Conservation (phyloP, 2,113 vertebrate genomes). For the Rissa tridactyla region DNA sequence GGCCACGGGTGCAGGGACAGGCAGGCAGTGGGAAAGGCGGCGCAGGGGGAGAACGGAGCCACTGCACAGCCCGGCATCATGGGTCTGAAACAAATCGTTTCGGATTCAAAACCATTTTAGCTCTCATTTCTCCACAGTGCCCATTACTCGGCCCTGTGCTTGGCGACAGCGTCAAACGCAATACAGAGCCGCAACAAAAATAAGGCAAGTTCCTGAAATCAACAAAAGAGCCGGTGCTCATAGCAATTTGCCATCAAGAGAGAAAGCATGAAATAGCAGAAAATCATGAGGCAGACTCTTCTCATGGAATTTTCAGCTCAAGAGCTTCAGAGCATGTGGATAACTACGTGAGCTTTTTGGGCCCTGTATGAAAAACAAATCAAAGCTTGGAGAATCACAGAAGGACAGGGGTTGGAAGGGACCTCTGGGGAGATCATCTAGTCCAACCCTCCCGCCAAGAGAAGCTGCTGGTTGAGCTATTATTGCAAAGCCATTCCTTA, state of each 20-base stretch:
- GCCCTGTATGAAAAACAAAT: not conserved
- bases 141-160: not conserved
- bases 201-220: not conserved
- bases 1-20: fast-evolving
- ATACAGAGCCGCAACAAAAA: not conserved
- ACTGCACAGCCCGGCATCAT: not conserved
- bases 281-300: not conserved
- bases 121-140: not conserved
- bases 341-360: fast-evolving
- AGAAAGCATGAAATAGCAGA: not conserved
- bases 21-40: not conserved
- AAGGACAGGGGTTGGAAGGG: too few species aligned
- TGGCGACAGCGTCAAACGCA: fast-evolving
- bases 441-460: too few species aligned
- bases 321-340: not conserved
- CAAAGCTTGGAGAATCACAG: not conserved
- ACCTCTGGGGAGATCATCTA: too few species aligned
- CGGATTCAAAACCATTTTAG: not conserved
- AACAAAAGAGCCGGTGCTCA: not conserved
- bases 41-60: fast-evolving
- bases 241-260: not conserved
- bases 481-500: not conserved
- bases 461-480: too few species aligned
- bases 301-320: not conserved
- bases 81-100: fast-evolving